A percentile compares a stretch with the other conserved stretches of the same genome.
Evolutionary conservation across 2,113 vertebrate genomes (phyloP).

Genomic region (Candoia aspera): DNA sequence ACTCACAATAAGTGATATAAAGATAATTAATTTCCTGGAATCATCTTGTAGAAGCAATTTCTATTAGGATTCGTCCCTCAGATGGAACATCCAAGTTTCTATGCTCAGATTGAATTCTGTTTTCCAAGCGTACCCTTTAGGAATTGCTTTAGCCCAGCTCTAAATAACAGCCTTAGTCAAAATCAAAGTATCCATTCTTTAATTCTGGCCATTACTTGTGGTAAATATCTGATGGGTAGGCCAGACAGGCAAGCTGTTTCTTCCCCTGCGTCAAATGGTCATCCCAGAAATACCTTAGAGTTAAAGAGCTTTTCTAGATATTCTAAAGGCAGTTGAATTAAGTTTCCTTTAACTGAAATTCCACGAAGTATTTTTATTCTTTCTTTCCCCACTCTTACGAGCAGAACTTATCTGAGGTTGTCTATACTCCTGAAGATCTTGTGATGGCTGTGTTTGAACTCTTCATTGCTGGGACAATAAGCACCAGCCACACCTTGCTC

Average conservation of each 20-base stretch:
- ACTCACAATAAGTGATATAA: neutral
- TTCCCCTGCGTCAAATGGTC: neutral
- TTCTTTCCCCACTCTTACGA: slow-evolving; percentile 28
- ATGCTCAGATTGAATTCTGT: neutral
- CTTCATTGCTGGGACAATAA: slow-evolving; percentile 71
- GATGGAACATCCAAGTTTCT: neutral
- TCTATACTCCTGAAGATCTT: slow-evolving; percentile 63
- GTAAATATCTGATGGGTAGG: neutral
- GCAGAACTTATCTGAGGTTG: neutral
- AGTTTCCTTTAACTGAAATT: neutral
- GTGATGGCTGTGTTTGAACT: slow-evolving; percentile 53
- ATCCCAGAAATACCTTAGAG: neutral
- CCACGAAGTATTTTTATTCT: neutral
- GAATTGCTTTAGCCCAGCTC: neutral
- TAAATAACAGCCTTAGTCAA: neutral
- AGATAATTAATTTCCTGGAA: neutral
- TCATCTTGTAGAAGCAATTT: neutral
- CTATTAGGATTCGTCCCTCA: neutral
- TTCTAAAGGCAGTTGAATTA: neutral
- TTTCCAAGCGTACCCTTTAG: neutral
- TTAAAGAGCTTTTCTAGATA: neutral
- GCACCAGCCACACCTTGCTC: slow-evolving; percentile 63
- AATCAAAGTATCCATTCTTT: neutral
- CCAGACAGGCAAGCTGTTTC: neutral
- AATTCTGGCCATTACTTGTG: neutral